Percentiles rank a stretch among this genome's conserved stretches.
phyloP scores from a whole-genome alignment of 2,797 vertebrate genomes.

The Chelidonichthys spinosus region DNA sequence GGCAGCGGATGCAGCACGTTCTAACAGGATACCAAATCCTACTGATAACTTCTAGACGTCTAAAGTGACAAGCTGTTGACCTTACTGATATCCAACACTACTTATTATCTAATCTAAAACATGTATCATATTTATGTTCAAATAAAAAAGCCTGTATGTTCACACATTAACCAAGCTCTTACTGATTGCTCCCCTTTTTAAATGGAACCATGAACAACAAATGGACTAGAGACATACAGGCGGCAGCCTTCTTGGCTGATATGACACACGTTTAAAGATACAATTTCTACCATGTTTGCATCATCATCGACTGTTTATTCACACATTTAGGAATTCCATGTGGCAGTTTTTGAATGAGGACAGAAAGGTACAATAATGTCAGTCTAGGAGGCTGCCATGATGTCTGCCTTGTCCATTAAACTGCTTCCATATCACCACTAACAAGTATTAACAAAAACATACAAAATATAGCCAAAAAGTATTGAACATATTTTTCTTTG shows the following conservation, averaged over 20 bases:
- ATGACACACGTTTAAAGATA: neutral
- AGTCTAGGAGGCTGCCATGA: conserved; percentile 12
- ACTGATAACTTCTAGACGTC: conserved; percentile 6
- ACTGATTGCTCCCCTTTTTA: neutral
- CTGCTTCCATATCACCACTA: neutral
- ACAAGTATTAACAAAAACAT: neutral
- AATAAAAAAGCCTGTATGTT: neutral
- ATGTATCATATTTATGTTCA: neutral
- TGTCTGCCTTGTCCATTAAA: neutral
- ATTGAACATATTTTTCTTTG: neutral
- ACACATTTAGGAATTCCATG: neutral
- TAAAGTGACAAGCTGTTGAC: neutral
- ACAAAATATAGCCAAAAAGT: neutral
- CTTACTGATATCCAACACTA: neutral
- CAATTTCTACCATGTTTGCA: neutral
- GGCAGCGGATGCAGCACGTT: conserved; percentile 38
- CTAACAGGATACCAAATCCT: conserved; percentile 44
- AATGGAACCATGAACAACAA: conserved; percentile 8
- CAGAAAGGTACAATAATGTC: neutral
- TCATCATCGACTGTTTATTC: neutral
- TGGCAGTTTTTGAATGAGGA: neutral
- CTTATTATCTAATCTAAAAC: too few species aligned
- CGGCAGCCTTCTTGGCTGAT: conserved; percentile 8
- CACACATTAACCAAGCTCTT: neutral
- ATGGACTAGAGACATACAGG: conserved; percentile 1